phyloP scores from a whole-genome alignment of 2,797 vertebrate species.

The Labeo calbasu region DNA sequence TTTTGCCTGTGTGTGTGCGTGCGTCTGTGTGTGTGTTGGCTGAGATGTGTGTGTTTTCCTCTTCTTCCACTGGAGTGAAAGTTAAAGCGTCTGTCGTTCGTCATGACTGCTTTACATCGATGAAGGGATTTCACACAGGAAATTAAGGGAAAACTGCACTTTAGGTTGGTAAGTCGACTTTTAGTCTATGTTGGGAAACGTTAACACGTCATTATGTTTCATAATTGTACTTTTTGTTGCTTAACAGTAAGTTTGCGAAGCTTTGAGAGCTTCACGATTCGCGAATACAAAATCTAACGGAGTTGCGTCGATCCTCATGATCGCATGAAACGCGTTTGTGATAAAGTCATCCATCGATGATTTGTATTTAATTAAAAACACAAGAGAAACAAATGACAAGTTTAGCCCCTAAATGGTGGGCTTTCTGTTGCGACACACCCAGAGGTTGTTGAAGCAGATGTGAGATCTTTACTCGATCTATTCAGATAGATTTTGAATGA shows the following conservation, averaged over 20 bases:
- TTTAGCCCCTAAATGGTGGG: neutral
- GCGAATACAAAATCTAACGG: neutral
- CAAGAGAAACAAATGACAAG: too few species aligned
- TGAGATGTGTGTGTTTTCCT: neutral
- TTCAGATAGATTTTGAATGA: neutral
- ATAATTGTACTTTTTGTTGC: neutral
- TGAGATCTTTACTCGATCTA: neutral
- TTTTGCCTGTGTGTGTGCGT: neutral
- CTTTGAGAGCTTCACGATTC: neutral
- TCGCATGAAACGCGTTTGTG: too few species aligned
- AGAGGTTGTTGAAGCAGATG: slow-evolving; percentile 38
- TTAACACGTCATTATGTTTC: neutral
- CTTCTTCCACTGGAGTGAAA: slow-evolving; percentile 19
- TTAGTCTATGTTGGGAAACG: neutral
- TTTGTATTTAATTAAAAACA: neutral
- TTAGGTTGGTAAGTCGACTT: slow-evolving; percentile 10
- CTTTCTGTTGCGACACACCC: slow-evolving; percentile 31
- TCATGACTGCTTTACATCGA: neutral
- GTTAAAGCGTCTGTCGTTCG: slow-evolving; percentile 11
- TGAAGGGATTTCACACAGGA: slow-evolving; percentile 11
- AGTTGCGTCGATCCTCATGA: neutral
- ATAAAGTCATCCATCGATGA: neutral
- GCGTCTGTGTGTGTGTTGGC: neutral
- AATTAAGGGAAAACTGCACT: neutral
- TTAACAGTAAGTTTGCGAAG: neutral